Conservation (phyloP, 2,113 vertebrate genomes). For the Sylvietta virens region DNA sequence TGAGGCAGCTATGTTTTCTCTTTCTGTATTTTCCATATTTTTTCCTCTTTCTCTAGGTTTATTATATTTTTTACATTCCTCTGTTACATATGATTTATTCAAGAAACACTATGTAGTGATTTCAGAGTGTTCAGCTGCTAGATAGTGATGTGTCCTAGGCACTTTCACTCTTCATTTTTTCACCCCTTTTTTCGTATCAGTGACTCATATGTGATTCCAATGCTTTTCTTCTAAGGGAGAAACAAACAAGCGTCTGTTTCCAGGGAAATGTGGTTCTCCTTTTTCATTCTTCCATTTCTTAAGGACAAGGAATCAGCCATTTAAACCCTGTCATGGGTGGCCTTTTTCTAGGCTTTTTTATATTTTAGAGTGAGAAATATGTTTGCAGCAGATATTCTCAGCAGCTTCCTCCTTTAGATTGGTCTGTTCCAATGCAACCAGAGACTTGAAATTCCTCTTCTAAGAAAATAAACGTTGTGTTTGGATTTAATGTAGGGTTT, state of each 20-base stretch:
- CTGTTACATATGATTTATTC: background rate
- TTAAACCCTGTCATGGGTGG: background rate
- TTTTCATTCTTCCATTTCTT: background rate
- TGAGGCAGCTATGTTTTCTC: background rate
- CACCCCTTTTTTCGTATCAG: background rate
- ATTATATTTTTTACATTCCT: background rate
- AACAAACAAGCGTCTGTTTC: background rate
- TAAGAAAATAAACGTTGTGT: background rate
- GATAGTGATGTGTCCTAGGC: background rate
- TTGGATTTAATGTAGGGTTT: accelerated
- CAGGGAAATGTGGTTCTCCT: background rate
- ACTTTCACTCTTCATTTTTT: background rate
- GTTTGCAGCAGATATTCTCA: background rate
- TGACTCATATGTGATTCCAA: background rate
- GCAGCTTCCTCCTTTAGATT: background rate
- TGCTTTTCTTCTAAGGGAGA: background rate
- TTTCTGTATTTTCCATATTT: background rate
- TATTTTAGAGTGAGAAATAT: background rate
- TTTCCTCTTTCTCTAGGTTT: background rate
- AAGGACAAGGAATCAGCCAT: background rate
- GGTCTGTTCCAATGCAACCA: background rate
- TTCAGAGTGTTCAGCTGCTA: background rate
- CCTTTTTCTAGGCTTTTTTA: background rate
- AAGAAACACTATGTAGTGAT: background rate
- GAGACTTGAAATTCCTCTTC: background rate